These are phyloP conservation scores for Cactoblastis cactorum DNA, from an alignment of 2,888 invertebrate genomes.

Conservation along the genomic window DNA sequence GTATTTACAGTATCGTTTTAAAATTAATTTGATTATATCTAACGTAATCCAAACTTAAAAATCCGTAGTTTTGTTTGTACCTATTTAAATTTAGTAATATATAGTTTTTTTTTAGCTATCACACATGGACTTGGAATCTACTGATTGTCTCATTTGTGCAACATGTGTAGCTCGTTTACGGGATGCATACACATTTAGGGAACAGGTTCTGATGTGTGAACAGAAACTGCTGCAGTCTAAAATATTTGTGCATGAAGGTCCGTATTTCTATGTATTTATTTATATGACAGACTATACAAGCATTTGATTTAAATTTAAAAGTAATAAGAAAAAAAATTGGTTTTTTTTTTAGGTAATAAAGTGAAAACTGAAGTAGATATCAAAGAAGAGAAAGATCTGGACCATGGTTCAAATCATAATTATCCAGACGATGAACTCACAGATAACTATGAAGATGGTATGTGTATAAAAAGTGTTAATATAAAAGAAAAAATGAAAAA, in stretches of 20 bases:
- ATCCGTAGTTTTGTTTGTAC: no score
- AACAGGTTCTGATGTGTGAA: slow-evolving; percentile 47
- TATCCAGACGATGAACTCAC: background rate
- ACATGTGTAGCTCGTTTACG: slow-evolving; percentile 51
- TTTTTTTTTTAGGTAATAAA: slow-evolving; percentile 16
- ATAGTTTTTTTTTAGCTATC: slow-evolving; percentile 53
- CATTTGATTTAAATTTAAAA: no score
- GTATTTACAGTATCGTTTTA: no score
- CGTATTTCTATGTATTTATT: no score
- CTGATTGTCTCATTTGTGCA: slow-evolving; percentile 47
- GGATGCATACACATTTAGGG: slow-evolving; percentile 43
- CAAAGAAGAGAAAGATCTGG: slow-evolving; percentile 20
- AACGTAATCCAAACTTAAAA: no score
- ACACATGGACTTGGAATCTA: slow-evolving; percentile 39
- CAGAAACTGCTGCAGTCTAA: slow-evolving; percentile 37
- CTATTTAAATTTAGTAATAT: no score
- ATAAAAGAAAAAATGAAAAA: background rate
- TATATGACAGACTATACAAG: no score
- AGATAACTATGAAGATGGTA: background rate
- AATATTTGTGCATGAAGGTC: slow-evolving; percentile 32
- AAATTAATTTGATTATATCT: no score
- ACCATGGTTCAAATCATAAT: background rate
- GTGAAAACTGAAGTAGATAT: slow-evolving; percentile 27
- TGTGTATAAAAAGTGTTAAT: background rate
- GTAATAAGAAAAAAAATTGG: no score